Base-by-base conservation (phyloP, 2,113 vertebrate genomes). In the Percopsis transmontana region DNA sequence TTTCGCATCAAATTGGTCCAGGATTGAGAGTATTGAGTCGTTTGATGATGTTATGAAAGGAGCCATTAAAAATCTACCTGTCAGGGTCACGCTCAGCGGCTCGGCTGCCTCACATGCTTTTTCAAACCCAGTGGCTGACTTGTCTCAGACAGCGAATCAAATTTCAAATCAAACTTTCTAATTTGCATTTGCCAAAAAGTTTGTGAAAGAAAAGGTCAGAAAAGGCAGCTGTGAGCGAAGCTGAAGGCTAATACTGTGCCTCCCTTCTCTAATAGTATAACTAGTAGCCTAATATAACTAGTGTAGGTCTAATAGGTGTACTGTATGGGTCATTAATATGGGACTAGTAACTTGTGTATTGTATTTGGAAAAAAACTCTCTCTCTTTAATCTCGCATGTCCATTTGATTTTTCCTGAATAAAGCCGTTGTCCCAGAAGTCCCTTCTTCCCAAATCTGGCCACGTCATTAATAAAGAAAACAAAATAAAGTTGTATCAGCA, bases 1-100 rank as follows among this genome's bases (percentile, higher is more conserved):
- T 85, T 90, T 90, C 61, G 60, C 56, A 20, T 87, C 75, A 85
- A 89, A 85, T 82, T 84, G 80, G 77, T 72, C 68, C 48, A 74
- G 56, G 68, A 81, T 74, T 72, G 76, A 80, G 74, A 72, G 82
- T 76, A 82, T 72, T 76, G 84, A 87, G 77, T 83, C 77, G 65
- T 84, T 89, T 87, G 86, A 88, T 83, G 76, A 84, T 83, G 80
- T 84, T 84, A 77, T 85, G 83, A 90, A 86, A 82, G 77, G 84
- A 63, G 63, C 57, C 52, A 84, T 91, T 84, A 78, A 83, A 85
- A 86, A 82, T 72, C 56, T 85, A 88, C 85, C 82, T 89, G 76
- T 74, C 54, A 42, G 67, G 80, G 84, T 83, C 78, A 86, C 16
- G 69, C 74, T 80, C 45, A 84, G 81, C 79, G 63, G 79, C 70